A percentile compares a stretch with the other conserved stretches of the same genome.
Evolutionary conservation across 2,888 invertebrate species (phyloP).

Genomic region (Drosophila pseudotalamancana): DNA sequence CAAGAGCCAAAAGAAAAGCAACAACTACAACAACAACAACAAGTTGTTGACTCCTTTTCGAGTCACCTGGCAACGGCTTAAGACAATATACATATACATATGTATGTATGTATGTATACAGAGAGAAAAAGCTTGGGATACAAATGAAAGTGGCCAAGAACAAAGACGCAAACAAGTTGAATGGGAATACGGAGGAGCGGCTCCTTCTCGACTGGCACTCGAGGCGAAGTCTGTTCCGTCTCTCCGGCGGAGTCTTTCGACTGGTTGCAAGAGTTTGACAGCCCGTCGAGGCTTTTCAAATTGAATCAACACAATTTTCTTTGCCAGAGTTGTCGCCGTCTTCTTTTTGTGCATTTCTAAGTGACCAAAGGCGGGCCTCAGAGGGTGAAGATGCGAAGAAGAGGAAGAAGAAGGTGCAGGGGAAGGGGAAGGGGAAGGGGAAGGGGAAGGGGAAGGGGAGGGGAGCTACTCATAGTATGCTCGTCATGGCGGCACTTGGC

Average conservation of each 20-base stretch:
- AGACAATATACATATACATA: conserved; percentile 15
- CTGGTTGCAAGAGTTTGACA: conserved; percentile 53
- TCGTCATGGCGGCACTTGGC: conserved; percentile 52
- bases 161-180: conserved; percentile 53
- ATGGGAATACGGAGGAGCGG: conserved; percentile 47
- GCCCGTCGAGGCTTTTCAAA: conserved; percentile 64
- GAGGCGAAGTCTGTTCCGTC: neutral
- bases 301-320: conserved; percentile 77
- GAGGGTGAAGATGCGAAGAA: too few species aligned
- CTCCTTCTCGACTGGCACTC: conserved; percentile 22
- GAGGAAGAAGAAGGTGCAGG: neutral
- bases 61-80: conserved; percentile 49
- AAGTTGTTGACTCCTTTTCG: conserved; percentile 21
- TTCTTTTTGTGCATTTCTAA: conserved; percentile 57
- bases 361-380: conserved; percentile 61
- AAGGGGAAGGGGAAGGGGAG: neutral
- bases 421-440: conserved; percentile 11
- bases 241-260: conserved; percentile 25
- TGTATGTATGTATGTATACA: neutral
- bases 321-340: conserved; percentile 48
- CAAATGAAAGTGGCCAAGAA: conserved; percentile 41
- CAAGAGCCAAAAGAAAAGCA: conserved; percentile 38
- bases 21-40: neutral
- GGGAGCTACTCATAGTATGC: neutral
- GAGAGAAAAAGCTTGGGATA: conserved; percentile 20